These are phyloP conservation scores for Drosophila nasuta DNA, from an alignment of 1,140 invertebrate species.

Conservation along the genomic window DNA sequence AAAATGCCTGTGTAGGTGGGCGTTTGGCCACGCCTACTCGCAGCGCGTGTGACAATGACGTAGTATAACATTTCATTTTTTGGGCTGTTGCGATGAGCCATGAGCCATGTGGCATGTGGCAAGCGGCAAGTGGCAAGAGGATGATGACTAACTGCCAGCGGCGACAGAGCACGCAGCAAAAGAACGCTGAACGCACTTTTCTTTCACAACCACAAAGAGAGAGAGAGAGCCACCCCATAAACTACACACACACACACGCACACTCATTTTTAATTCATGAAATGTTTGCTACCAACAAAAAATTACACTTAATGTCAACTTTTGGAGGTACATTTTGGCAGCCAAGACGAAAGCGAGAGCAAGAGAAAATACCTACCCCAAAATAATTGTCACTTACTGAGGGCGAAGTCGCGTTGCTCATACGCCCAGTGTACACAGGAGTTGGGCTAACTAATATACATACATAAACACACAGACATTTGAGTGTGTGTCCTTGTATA, in stretches of 20 bases:
- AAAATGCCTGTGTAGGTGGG: conserved; percentile 12
- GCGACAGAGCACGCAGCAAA: conserved; percentile 42
- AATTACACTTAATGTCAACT: conserved; percentile 58
- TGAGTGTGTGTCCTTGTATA: neutral
- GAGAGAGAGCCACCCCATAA: no score
- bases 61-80: conserved; percentile 50
- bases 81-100: conserved; percentile 6
- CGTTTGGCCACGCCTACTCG: conserved; percentile 32
- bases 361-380: conserved; percentile 29
- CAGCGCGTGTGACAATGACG: conserved; percentile 47
- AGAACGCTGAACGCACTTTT: conserved; percentile 30
- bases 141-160: conserved; percentile 51
- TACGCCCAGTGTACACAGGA: conserved; percentile 8
- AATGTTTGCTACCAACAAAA: conserved; percentile 50
- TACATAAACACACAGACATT: conserved; percentile 4
- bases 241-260: neutral
- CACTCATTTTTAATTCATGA: conserved; percentile 58
- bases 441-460: conserved; percentile 23
- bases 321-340: conserved; percentile 25
- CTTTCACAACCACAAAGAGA: neutral
- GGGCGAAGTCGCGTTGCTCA: conserved; percentile 22
- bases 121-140: conserved; percentile 13
- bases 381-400: conserved; percentile 59
- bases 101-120: conserved; percentile 22
- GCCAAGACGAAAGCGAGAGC: conserved; percentile 19